A percentile compares a stretch with the other conserved stretches of the same genome.
These are phyloP conservation scores for Sternotherus odoratus DNA, from an alignment of 2,797 vertebrate genomes.

Conservation along the genomic window DNA sequence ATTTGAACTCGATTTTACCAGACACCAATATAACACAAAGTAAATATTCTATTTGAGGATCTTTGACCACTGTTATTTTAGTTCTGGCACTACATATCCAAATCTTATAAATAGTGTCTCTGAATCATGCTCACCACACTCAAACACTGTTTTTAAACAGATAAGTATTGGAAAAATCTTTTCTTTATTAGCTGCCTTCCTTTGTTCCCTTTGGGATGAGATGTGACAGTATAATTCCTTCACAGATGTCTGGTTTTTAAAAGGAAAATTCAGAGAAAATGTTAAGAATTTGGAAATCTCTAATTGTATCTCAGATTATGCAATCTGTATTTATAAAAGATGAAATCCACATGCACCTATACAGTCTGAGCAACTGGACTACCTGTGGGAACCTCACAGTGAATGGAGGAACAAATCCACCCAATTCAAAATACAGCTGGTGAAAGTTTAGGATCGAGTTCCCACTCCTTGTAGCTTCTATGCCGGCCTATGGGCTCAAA, in stretches of 20 bases:
- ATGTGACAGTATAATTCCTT: background rate
- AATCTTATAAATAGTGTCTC: slow-evolving; percentile 44
- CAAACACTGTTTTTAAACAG: background rate
- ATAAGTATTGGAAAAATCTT: background rate
- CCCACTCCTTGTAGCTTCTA: background rate
- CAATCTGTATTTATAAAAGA: fast-evolving
- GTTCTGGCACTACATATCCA: background rate
- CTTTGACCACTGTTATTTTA: slow-evolving; percentile 43
- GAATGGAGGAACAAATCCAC: background rate
- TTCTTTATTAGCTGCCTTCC: background rate
- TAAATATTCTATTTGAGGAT: slow-evolving; percentile 55
- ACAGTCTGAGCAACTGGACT: background rate
- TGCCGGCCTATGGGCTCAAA: background rate
- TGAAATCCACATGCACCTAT: fast-evolving
- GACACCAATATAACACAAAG: slow-evolving; percentile 44
- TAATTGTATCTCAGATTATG: background rate
- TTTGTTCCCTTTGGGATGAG: background rate
- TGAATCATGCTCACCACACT: background rate
- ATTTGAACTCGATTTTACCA: slow-evolving; percentile 44
- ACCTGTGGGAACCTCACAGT: background rate
- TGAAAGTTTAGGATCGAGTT: background rate
- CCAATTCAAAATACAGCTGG: background rate
- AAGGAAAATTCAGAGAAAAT: background rate
- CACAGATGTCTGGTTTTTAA: background rate
- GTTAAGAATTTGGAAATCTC: background rate